phyloP scores from a whole-genome alignment of 2,888 invertebrate species.

The Agriopis leucophaearia region DNA sequence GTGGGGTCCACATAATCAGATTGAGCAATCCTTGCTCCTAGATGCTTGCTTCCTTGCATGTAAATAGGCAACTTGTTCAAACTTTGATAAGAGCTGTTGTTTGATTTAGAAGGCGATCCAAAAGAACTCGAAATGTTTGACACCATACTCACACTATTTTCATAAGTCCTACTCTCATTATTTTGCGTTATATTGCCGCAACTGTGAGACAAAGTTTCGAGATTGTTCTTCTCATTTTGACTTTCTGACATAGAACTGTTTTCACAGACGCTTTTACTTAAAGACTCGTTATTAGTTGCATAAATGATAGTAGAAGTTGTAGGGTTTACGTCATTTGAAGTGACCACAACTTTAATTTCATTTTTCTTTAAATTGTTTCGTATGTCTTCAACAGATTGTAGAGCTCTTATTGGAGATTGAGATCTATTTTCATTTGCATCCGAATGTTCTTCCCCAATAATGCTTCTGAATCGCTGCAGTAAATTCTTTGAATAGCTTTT shows the following conservation, averaged over 20 bases:
- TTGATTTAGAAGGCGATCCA: slow-evolving; percentile 72
- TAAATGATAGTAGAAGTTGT: slow-evolving; percentile 67
- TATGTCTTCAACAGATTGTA: slow-evolving; percentile 52
- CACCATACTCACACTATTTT: slow-evolving; percentile 74
- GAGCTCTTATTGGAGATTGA: slow-evolving; percentile 52
- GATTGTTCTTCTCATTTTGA: slow-evolving; percentile 74
- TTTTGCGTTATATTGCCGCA: slow-evolving; percentile 74
- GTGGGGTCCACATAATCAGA: slow-evolving; percentile 95
- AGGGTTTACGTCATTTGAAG: slow-evolving; percentile 70
- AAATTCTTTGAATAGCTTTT: slow-evolving; percentile 81
- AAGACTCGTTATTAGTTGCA: slow-evolving; percentile 59
- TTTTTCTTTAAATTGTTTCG: slow-evolving; percentile 60
- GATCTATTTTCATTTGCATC: slow-evolving; percentile 72
- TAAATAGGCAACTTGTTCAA: slow-evolving; percentile 86
- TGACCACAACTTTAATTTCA: slow-evolving; percentile 76
- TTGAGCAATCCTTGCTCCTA: slow-evolving; percentile 95
- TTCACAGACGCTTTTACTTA: slow-evolving; percentile 79
- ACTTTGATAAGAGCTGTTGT: slow-evolving; percentile 74
- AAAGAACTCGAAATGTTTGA: slow-evolving; percentile 65
- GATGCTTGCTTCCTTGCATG: slow-evolving; percentile 92
- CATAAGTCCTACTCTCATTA: slow-evolving; percentile 62
- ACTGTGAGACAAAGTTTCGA: slow-evolving; percentile 74
- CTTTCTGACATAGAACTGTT: slow-evolving; percentile 71
- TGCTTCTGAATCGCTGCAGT: slow-evolving; percentile 80
- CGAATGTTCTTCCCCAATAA: slow-evolving; percentile 80